These are phyloP conservation scores for Palythoa caribaeorum DNA, from an alignment of 92 coral and sea anemone species.

Conservation along the genomic window DNA sequence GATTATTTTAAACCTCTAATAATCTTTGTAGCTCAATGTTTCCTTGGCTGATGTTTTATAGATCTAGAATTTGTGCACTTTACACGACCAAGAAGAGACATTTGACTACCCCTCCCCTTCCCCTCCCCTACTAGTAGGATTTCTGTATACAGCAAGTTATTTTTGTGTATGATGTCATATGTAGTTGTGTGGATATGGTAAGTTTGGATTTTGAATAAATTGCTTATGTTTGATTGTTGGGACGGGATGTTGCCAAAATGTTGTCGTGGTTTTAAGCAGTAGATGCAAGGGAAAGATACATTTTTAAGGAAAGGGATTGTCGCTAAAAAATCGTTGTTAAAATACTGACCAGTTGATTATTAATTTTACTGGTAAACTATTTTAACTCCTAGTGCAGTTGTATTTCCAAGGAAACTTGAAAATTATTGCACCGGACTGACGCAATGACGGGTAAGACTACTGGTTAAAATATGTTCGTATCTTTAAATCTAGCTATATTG, in stretches of 20 bases:
- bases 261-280: background rate
- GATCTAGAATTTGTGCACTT: too few species aligned
- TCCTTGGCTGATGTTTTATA: too few species aligned
- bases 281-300: background rate
- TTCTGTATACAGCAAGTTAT: background rate
- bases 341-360: background rate
- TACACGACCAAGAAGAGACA: too few species aligned
- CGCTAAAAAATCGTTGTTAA: background rate
- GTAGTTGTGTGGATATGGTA: background rate
- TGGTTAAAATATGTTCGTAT: background rate
- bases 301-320: background rate
- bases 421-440: background rate
- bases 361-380: constrained; percentile 8
- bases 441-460: constrained; percentile 3
- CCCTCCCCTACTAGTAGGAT: background rate
- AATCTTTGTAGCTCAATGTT: too few species aligned
- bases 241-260: background rate
- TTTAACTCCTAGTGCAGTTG: background rate
- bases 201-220: background rate
- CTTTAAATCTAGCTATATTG: background rate
- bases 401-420: background rate
- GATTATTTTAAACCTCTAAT: too few species aligned
- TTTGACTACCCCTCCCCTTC: background rate
- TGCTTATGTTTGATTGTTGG: background rate
- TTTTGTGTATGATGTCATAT: constrained; percentile 15